Evolutionary conservation across 1,140 invertebrate genomes (phyloP).

Genomic region (Drosophila arizonae): DNA sequence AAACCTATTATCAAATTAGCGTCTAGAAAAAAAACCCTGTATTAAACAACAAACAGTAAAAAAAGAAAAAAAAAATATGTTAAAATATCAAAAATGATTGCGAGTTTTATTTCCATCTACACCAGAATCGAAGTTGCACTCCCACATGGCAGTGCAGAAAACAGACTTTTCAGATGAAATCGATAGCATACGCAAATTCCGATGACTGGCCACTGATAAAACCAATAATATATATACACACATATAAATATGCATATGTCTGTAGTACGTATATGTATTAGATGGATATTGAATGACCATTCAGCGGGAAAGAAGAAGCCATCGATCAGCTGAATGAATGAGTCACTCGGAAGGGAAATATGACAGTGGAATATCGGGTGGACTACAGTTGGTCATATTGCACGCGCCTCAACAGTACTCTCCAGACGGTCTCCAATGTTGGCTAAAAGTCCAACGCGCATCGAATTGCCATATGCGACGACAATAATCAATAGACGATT

Average conservation of each 20-base stretch:
- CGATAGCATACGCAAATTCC: constrained; percentile 62
- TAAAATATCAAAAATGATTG: constrained; percentile 63
- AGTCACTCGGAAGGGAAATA: constrained; percentile 19
- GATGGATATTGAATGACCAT: neutral
- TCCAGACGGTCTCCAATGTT: constrained; percentile 13
- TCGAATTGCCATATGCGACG: neutral
- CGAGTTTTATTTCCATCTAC: constrained; percentile 59
- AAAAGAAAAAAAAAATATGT: constrained; percentile 73
- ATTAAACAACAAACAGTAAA: constrained; percentile 58
- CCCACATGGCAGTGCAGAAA: constrained; percentile 46
- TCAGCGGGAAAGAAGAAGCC: neutral
- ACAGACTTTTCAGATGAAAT: constrained; percentile 65
- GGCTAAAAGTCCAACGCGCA: constrained; percentile 26
- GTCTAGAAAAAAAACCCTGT: constrained; percentile 53
- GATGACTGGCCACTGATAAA: constrained; percentile 31
- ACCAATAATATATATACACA: neutral
- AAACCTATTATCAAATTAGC: constrained; percentile 57
- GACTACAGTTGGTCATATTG: constrained; percentile 26
- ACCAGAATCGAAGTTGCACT: constrained; percentile 32
- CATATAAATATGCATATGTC: neutral
- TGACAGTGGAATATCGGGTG: constrained; percentile 23
- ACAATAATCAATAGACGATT: neutral
- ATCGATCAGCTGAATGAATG: constrained; percentile 37
- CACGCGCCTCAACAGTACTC: constrained; percentile 5
- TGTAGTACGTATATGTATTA: neutral